Base-by-base conservation (phyloP, 2,113 vertebrate species). In the Ahaetulla prasina region DNA sequence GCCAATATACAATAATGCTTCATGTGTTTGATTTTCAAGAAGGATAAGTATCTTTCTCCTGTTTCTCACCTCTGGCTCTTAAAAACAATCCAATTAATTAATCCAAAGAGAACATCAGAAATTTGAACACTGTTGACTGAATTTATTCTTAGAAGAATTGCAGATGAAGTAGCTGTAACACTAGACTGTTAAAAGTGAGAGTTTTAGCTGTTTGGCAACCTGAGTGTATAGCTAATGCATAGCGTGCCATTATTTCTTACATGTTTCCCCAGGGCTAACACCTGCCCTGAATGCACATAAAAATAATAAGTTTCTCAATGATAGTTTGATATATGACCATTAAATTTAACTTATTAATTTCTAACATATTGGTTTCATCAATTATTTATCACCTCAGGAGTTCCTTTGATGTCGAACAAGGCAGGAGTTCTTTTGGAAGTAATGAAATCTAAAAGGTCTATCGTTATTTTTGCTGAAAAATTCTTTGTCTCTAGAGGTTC, bases 381-480 rank as follows among this genome's bases (percentile, higher is more conserved):
- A 92, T 87, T 91, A 91, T 92, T 88, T 92, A 43, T 88, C 47
- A 20, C 47, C 47, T 68, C n/a, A 53, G 85, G 85, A 88, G 53
- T 25, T 57, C 57, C 80, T 57, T 85, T 57, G 84, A 35, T 57
- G n/a, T 52, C 2, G 47, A 63, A 63, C 3, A 20, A 11, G 35
- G 11, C 27, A 30, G 50, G 35, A 23, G n/a, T 55, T 85, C 49
- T 39, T 84, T 53, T 23, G 25, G 50, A 85, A 85, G n/a, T 12
- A 25, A 9, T 68, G 47, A 92, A 39, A 92, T 43, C n/a, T 91
- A 23, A 47, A 74, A 49, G 23, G 2, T 74, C 12, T 43, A 52
- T 87, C 23, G 2, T 91, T 57, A 20, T 47, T 87, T 68, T 14
- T 49, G 43, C 25, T 63, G 8, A 63, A 47, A 60, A 91, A 45